Conservation (phyloP, 2,797 vertebrate species). For the Parauchenoglanis ngamensis region DNA sequence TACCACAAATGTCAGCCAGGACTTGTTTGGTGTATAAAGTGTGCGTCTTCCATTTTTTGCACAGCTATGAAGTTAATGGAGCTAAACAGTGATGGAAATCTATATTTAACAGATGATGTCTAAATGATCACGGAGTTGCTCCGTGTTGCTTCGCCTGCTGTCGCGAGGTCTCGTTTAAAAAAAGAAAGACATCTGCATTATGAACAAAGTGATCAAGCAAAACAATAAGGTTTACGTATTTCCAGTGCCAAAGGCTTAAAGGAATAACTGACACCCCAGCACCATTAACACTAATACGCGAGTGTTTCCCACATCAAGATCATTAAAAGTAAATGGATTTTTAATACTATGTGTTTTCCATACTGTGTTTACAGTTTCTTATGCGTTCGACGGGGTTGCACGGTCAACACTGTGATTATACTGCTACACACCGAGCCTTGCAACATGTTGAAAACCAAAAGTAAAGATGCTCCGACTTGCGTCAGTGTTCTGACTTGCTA, state of each 20-base stretch:
- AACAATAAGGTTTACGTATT: background rate
- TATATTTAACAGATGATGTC: constrained; percentile 8
- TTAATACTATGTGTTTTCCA: background rate
- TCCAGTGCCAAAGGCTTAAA: background rate
- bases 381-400: background rate
- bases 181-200: background rate
- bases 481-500: background rate
- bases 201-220: background rate
- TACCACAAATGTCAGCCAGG: background rate
- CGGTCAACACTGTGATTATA: background rate
- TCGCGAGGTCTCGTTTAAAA: background rate
- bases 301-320: background rate
- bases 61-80: background rate
- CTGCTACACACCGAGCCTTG: background rate
- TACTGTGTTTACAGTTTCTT: background rate
- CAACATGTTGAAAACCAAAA: background rate
- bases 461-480: background rate
- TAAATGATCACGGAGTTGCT: background rate
- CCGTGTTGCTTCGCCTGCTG: background rate
- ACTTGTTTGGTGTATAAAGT: background rate
- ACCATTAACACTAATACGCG: background rate
- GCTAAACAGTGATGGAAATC: constrained; percentile 19
- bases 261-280: background rate
- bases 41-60: background rate
- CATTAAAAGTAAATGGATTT: background rate